Base-by-base conservation (phyloP, 2,888 invertebrate species). In the Calameuta pallipes region DNA sequence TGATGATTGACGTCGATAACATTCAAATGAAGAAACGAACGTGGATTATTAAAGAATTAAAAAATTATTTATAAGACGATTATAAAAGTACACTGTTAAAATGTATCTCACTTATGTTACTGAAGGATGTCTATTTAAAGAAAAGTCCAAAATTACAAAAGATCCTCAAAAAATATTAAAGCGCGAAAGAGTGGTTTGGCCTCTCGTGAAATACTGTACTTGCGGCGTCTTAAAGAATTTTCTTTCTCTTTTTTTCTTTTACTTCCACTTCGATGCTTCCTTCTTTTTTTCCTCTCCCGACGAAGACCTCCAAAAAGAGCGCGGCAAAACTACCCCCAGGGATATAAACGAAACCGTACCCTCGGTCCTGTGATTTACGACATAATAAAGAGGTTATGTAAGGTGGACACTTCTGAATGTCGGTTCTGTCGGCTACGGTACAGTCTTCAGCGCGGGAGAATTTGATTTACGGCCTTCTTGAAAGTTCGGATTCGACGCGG, bases 341-440 rank as follows among this genome's bases (percentile, higher is more conserved):
- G 71, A 71, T 71, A 71, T 34, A 71, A 71, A 71, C 71, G 71
- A 71, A 71, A 71, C 71, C 31, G 33, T 71, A 34, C 71, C 71
- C 71, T 71, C 33, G 71, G 33, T 71, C 12, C 71, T 31, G 34
- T 86, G 87, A 86, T 86, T 86, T 87, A 86, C 82, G 83, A 81
- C 78, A 87, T 86, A 87, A 86, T 86, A 86, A 86, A 86, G 87
- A 82, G 85, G 86, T 86, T 87, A 84, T 83, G 83, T 81, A 86
- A 86, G 84, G 83, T 78, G 81, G 82, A 80, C 81, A 78, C 71
- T 79, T 75, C 76, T 73, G 78, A 75, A 41, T 33, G 73, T 75
- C 56, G 56, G 56, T 75, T 73, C 75, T 76, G 33, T 31, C 71
- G 71, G 71, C 71, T 31, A 34, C 77, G 78, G 79, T 31, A 34